Base-by-base conservation (phyloP, 2,888 invertebrate species). In the Ametastegia equiseti region DNA sequence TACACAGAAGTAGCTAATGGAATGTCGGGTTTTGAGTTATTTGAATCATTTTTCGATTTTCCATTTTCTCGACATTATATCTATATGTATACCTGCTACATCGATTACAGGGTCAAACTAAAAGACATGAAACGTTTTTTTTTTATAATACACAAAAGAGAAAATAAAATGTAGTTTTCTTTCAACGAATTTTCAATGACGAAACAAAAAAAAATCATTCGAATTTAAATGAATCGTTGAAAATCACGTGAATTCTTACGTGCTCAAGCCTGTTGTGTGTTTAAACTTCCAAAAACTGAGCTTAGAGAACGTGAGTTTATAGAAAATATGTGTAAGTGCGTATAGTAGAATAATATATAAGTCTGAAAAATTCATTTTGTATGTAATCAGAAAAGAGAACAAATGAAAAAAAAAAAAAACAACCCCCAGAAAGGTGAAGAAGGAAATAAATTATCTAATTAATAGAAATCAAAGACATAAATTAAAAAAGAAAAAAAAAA, bases 331-430 rank as follows among this genome's bases (percentile, higher is more conserved):
- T 45, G 11, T 54, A 30, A n/a, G n/a, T 81, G 27, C n/a, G n/a
- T 39, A 65, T 65, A 63, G 39, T 57, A 57, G 45, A 15, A 79
- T 36, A 15, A 63, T 60, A 60, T 50, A 81, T 81, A 81, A 80
- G 67, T 60, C 33, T 50, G 73, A 47, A 30, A 50, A 7, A 23
- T 73, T 73, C 47, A 30, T 73, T 73, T 73, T 73, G 30, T 73
- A 50, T 23, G 50, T 33, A 33, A 73, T 54, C 23, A 1, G n/a
- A 98, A 93, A 94, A 97, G 89, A 60, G 92, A 92, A 87, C 86
- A 87, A 79, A 83, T 84, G 65, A 78, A 81, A 77, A 82, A 79
- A 82, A 83, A 81, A 36, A 77, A 19, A 78, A 54, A 45, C 80
- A 69, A n/a, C n/a, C n/a, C n/a, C n/a, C n/a, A n/a, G n/a, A n/a